Percentiles rank a stretch among this genome's conserved stretches.
These are phyloP conservation scores for Tinamus major DNA, from an alignment of 2,797 vertebrate genomes.

Conservation along the genomic window DNA sequence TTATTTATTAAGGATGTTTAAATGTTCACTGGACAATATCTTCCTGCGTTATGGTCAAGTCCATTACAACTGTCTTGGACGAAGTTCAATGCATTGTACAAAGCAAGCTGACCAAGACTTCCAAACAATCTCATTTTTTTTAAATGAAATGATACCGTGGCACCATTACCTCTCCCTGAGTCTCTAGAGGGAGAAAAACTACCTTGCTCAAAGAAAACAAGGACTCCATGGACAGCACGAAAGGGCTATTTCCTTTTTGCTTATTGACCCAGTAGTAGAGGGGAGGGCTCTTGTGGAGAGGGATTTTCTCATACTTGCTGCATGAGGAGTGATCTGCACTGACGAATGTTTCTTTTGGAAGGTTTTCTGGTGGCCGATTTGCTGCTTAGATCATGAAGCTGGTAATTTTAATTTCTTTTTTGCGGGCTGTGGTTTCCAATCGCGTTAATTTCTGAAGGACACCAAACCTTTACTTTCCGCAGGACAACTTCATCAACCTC, in stretches of 20 bases:
- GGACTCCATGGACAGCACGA: slow-evolving; percentile 21
- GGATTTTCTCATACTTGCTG: slow-evolving; percentile 73
- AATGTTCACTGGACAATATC: slow-evolving; percentile 3
- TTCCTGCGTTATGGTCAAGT: background rate
- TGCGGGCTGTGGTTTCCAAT: slow-evolving; percentile 67
- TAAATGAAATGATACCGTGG: background rate
- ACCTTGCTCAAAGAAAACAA: slow-evolving; percentile 1
- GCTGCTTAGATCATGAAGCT: slow-evolving; percentile 76
- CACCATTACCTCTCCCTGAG: slow-evolving; percentile 6
- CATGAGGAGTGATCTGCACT: slow-evolving; percentile 74
- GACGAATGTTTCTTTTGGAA: slow-evolving; percentile 73
- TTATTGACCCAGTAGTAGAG: slow-evolving; percentile 44
- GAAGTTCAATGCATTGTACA: background rate
- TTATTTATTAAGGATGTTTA: slow-evolving; percentile 33
- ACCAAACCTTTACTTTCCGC: slow-evolving; percentile 63
- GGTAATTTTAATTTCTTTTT: slow-evolving; percentile 74
- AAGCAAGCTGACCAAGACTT: slow-evolving; percentile 22
- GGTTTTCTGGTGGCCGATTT: slow-evolving; percentile 76
- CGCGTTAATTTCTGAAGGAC: slow-evolving; percentile 52
- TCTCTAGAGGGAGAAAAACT: background rate
- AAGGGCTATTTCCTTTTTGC: slow-evolving; percentile 36
- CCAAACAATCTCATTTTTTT: background rate
- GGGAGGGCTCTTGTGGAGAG: slow-evolving; percentile 69
- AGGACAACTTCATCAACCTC: slow-evolving; percentile 97
- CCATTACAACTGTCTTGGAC: slow-evolving; percentile 4